Percentiles rank a stretch among this genome's conserved stretches.
Conservation (phyloP, 2,888 invertebrate genomes). For the Limnephilus rhombicus region DNA sequence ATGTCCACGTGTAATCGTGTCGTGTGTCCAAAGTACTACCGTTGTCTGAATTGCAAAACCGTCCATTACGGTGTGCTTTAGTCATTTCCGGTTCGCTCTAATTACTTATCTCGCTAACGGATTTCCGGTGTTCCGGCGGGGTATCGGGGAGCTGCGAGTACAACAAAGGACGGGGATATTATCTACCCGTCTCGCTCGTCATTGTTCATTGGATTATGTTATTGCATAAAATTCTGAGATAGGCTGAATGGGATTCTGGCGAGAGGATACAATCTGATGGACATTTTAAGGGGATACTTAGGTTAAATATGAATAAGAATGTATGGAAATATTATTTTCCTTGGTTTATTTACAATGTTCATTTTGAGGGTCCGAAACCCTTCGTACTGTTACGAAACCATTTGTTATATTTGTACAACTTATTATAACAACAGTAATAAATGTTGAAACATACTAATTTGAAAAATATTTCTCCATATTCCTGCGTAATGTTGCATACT, state of each 20-base stretch:
- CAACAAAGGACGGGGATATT: not conserved
- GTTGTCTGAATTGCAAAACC: not conserved
- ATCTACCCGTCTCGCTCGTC: not conserved
- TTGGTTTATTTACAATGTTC: too few species aligned
- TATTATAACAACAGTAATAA: too few species aligned
- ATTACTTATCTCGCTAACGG: constrained; percentile 28
- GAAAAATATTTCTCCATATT: too few species aligned
- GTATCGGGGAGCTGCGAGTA: not conserved
- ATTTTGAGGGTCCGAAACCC: too few species aligned
- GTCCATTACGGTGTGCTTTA: not conserved
- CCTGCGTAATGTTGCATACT: too few species aligned
- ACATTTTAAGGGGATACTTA: not conserved
- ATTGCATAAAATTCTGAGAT: not conserved
- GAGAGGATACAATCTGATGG: not conserved
- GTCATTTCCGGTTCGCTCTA: constrained; percentile 12
- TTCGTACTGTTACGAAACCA: too few species aligned
- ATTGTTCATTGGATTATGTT: not conserved
- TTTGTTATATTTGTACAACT: too few species aligned
- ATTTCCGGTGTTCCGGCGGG: constrained; percentile 16
- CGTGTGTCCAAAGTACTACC: not conserved
- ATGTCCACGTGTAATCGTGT: not conserved
- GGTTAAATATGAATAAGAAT: not conserved
- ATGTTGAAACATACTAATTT: too few species aligned
- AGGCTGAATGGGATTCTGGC: not conserved
- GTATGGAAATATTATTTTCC: not conserved